Conservation (phyloP, 1,140 invertebrate species). For the Kradibia gibbosae region DNA sequence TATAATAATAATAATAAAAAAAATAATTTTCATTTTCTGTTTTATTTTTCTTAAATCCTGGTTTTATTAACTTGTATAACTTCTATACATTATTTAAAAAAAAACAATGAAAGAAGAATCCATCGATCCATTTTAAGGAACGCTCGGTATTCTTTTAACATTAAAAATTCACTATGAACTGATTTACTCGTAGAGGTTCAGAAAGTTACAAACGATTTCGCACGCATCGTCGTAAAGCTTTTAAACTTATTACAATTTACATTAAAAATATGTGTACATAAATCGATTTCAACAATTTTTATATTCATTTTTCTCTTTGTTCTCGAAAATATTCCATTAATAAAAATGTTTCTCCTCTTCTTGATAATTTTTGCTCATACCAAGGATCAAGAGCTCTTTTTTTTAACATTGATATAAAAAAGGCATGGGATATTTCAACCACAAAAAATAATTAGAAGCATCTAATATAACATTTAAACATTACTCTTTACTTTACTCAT, state of each 20-base stretch:
- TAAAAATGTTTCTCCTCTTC: conserved; percentile 30
- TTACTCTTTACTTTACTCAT: background rate
- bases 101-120: conserved; percentile 31
- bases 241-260: background rate
- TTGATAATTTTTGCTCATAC: background rate
- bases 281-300: conserved; percentile 45
- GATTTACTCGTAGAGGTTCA: background rate
- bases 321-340: conserved; percentile 44
- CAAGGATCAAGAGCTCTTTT: conserved; percentile 28
- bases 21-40: conserved; percentile 33
- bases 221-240: conserved; percentile 28
- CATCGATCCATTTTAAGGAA: conserved; percentile 38
- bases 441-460: background rate
- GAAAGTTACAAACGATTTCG: conserved; percentile 46
- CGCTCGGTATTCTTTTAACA: conserved; percentile 3
- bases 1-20: conserved; percentile 41
- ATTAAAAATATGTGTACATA: conserved; percentile 42
- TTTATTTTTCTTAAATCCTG: conserved; percentile 42
- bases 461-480: background rate
- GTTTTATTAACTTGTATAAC: conserved; percentile 24
- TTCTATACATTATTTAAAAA: conserved; percentile 45
- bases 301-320: conserved; percentile 35
- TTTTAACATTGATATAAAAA: conserved; percentile 30
- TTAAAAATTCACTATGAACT: conserved; percentile 16
- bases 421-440: background rate